Evolutionary conservation across 2,797 vertebrate genomes (phyloP), one percentile per base, ranked within the genome.

Genomic region (Oreochromis grahami): DNA sequence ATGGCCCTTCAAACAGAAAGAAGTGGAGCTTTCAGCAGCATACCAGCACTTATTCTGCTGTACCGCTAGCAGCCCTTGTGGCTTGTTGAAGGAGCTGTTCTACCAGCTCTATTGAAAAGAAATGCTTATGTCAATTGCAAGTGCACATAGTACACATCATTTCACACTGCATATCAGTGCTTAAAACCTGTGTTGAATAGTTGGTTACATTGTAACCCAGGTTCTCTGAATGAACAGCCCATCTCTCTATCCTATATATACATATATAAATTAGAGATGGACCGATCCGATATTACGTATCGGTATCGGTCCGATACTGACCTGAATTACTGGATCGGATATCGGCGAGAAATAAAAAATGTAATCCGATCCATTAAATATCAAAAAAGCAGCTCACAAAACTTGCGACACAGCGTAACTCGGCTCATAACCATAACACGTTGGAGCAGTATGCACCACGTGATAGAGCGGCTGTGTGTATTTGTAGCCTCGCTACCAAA

Each of bases 1-100:
- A 87, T 78, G 87, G 65, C 55, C 76, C 87, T 90, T 87, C 68
- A 90, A 43, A 78, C 21, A 8, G 55, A 70, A 17, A 63, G 70
- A 87, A 83, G 80, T 41, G 58, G 52, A 7, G 24, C 84, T 80
- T 78, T 88, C 55, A 4, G 43, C 76, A 53, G 52, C 58, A 83
- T 26, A 38, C 45, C 72, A 36, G 38, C 48, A 77, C 51, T 77
- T 32, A 8, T 81, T 78, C 52, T 36, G 34, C 38, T 41, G 56
- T 41, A 26, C 26, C 8, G 1, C 50, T 9, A 34, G 8, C 7
- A 32, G 41, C 26, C 68, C 51, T 81, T 7, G 11, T 3, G 15
- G 21, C 13, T 29, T 32, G 1, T 82, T 83, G 53, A 79, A 81
- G 76, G 36, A 68, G 68, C 51, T 65, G 43, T 68, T 81, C 26